Percentiles rank a stretch among this genome's conserved stretches.
Evolutionary conservation across 2,888 invertebrate genomes (phyloP).

Genomic region (Psylliodes chrysocephalus): DNA sequence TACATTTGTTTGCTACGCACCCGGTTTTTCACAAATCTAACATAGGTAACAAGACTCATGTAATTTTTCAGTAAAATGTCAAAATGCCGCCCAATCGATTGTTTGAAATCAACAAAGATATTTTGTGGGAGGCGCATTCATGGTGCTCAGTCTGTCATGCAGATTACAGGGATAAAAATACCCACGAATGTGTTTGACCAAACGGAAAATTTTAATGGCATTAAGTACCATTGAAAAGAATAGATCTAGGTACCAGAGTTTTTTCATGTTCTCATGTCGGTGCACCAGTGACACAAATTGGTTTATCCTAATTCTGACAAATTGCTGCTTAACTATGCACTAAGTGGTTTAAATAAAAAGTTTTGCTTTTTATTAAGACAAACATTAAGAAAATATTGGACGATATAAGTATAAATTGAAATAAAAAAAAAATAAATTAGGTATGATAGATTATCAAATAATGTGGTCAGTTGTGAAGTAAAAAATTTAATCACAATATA

Average conservation of each 20-base stretch:
- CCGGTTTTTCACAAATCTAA: conserved; percentile 48
- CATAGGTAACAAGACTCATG: conserved; percentile 41
- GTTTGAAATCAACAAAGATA: conserved; percentile 49
- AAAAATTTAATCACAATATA: no score
- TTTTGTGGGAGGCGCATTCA: conserved; percentile 37
- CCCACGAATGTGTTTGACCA: conserved; percentile 48
- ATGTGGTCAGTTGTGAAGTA: no score
- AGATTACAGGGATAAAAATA: conserved; percentile 48
- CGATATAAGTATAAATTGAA: no score
- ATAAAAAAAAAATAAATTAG: no score
- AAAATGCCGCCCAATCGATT: conserved; percentile 45
- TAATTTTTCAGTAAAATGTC: conserved; percentile 52
- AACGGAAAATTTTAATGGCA: conserved; percentile 60
- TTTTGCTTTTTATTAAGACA: neutral
- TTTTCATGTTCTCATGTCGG: neutral
- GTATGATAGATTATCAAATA: no score
- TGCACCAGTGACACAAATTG: neutral
- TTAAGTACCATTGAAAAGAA: conserved; percentile 50
- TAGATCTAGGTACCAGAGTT: conserved; percentile 16
- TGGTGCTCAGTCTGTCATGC: conserved; percentile 45
- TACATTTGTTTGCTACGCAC: conserved; percentile 40
- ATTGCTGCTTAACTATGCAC: neutral
- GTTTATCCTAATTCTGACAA: conserved; percentile 14
- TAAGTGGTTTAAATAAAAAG: neutral
- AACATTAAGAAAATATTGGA: neutral